Evolutionary conservation across 2,113 vertebrate species (phyloP).

Genomic region (Dolichallabes microphthalmus): DNA sequence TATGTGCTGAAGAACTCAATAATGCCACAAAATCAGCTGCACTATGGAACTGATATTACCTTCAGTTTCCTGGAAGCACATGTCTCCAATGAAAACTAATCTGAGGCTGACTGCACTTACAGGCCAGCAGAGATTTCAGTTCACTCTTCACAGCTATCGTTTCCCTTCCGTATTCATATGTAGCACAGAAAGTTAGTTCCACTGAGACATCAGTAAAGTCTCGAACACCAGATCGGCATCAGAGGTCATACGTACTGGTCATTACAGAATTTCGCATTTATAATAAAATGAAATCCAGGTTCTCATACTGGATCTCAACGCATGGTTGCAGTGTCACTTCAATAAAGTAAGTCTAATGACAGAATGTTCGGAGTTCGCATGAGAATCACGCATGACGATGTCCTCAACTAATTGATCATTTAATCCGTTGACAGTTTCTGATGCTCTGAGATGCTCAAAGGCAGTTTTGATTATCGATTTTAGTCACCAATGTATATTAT

Average conservation of each 20-base stretch:
- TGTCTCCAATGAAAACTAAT: slow-evolving; percentile 32
- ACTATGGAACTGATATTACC: slow-evolving; percentile 24
- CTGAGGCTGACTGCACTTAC: slow-evolving; percentile 21
- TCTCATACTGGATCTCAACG: background rate
- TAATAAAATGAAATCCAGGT: background rate
- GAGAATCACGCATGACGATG: too few relatives aligned
- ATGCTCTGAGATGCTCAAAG: too few relatives aligned
- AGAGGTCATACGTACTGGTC: background rate
- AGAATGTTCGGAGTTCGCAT: too few relatives aligned
- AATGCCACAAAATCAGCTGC: slow-evolving; percentile 15
- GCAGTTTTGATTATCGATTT: too few relatives aligned
- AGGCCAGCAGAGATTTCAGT: slow-evolving; percentile 26
- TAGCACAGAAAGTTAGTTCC: background rate
- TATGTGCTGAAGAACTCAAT: background rate
- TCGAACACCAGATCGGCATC: background rate
- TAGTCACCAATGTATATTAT: too few relatives aligned
- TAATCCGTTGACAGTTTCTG: too few relatives aligned
- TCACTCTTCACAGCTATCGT: slow-evolving; percentile 13
- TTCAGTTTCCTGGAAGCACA: slow-evolving; percentile 18
- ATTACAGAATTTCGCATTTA: slow-evolving; percentile 4
- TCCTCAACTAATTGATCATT: too few relatives aligned
- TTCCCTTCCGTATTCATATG: background rate
- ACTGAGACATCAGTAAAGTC: slow-evolving; percentile 8
- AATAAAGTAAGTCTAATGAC: too few relatives aligned
- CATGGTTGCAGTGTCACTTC: too few relatives aligned